Evolutionary conservation across 2,113 vertebrate species (phyloP), one percentile per base, ranked within the genome.

Genomic region (Orientallactaga bullata): DNA sequence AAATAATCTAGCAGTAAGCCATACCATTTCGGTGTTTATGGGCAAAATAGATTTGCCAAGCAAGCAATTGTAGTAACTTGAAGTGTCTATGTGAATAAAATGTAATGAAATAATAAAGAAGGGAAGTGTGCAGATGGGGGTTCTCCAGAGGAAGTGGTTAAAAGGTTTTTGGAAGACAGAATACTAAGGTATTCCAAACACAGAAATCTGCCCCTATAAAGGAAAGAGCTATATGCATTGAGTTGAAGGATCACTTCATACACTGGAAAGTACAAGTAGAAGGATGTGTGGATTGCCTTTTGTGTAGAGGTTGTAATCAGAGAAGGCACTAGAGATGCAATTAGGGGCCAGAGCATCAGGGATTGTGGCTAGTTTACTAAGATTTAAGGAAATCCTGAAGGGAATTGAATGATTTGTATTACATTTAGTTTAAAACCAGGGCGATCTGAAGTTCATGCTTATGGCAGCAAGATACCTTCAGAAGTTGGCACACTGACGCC

Each of bases 41-140:
- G 32, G 15, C 2, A 20, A 81, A 47, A 42, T 0, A 66, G 13
- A 35, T 79, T 4, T 72, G 21, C 60, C 47, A 91, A 76, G n/a
- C 32, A 87, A 74, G n/a, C 51, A 30, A 86, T 28, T n/a, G 24
- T 37, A 84, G 39, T 4, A 63, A 20, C 76, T 39, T 77, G 37
- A 84, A 86, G 39, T 60, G 10, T 72, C 12, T 78, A 6, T 12
- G 47, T 83, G 39, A 88, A 79, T 90, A 39, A 77, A 86, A 16
- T 93, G 3, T 18, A 77, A 4, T 74, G 42, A 89, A 17, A 79
- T 71, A 76, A 28, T 26, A 65, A 61, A 63, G 30, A 58, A 63
- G 37, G 37, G 63, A 88, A 51, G 32, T 80, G 21, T 42, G 4
- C 11, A 28, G 81, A 88, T 51, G 9, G n/a, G 73, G 24, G 35